These are phyloP conservation scores for Netelia virgata DNA, from an alignment of 2,888 invertebrate species.

Conservation along the genomic window DNA sequence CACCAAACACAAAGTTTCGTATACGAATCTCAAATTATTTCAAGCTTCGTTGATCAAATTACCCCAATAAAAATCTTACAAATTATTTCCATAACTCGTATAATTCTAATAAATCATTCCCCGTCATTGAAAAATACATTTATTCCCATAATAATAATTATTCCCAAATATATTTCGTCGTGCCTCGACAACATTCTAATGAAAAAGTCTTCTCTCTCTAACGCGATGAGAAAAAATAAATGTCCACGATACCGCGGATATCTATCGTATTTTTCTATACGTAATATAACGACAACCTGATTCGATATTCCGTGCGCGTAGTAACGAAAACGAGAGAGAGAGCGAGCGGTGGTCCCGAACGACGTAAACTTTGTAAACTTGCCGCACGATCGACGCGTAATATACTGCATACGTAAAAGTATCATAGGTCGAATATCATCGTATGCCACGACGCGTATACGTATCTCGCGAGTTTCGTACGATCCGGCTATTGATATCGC, in stretches of 20 bases:
- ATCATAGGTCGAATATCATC: slow-evolving; percentile 53
- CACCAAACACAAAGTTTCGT: too few species aligned
- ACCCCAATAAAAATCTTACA: too few species aligned
- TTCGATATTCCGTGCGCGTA: slow-evolving; percentile 57
- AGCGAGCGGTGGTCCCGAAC: slow-evolving; percentile 35
- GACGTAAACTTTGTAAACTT: slow-evolving; percentile 63
- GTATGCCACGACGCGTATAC: slow-evolving; percentile 2
- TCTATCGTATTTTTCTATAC: slow-evolving; percentile 16
- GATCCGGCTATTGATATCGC: slow-evolving; percentile 63
- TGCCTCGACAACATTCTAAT: too few species aligned
- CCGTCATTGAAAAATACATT: too few species aligned
- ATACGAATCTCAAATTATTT: too few species aligned
- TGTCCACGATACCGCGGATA: slow-evolving; percentile 6
- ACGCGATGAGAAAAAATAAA: too few species aligned
- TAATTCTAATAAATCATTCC: too few species aligned
- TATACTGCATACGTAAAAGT: slow-evolving; percentile 54
- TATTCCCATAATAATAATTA: too few species aligned
- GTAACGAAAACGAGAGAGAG: slow-evolving; percentile 52
- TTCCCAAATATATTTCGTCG: too few species aligned
- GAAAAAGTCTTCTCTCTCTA: too few species aligned
- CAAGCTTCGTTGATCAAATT: too few species aligned
- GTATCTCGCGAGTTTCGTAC: slow-evolving; percentile 43
- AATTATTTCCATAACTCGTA: too few species aligned
- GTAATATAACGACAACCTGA: slow-evolving; percentile 9
- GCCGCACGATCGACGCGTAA: slow-evolving; percentile 29